phyloP scores from a whole-genome alignment of 2,113 vertebrate species.

The Pomatostomus ruficeps region DNA sequence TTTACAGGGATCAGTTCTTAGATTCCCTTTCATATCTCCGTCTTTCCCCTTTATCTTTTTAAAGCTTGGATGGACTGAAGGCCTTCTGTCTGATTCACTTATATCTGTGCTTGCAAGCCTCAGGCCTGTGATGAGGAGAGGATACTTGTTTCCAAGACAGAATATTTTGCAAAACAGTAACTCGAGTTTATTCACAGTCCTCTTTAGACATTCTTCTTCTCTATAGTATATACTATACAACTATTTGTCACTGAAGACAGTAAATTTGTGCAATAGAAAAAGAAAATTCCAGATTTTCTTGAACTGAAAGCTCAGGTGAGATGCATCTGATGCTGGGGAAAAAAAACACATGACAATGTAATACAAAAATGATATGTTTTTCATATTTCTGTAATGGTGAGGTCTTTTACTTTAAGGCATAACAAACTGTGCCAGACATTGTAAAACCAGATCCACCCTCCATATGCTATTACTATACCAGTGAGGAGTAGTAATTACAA shows the following conservation, averaged over 20 bases:
- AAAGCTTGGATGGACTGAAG: slow-evolving; percentile 45
- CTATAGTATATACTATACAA: neutral
- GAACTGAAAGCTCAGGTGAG: neutral
- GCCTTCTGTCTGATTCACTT: slow-evolving; percentile 19
- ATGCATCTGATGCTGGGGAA: neutral
- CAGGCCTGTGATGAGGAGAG: neutral
- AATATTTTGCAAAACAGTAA: neutral
- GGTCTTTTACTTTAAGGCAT: neutral
- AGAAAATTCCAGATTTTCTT: neutral
- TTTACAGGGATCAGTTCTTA: slow-evolving; percentile 39
- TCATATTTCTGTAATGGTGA: neutral
- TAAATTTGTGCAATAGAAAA: neutral
- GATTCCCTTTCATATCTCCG: slow-evolving; percentile 38
- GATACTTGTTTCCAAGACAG: neutral
- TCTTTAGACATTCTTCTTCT: neutral
- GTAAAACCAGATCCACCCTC: neutral
- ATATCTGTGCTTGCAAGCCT: neutral
- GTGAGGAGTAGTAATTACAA: neutral
- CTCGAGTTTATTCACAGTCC: neutral
- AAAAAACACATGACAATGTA: neutral
- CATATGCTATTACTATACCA: neutral
- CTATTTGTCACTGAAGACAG: neutral
- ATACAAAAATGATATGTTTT: neutral
- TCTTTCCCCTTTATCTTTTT: slow-evolving; percentile 44
- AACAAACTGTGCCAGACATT: neutral